These are phyloP conservation scores for Agrochola lota DNA, from an alignment of 2,888 invertebrate genomes.

Conservation along the genomic window DNA sequence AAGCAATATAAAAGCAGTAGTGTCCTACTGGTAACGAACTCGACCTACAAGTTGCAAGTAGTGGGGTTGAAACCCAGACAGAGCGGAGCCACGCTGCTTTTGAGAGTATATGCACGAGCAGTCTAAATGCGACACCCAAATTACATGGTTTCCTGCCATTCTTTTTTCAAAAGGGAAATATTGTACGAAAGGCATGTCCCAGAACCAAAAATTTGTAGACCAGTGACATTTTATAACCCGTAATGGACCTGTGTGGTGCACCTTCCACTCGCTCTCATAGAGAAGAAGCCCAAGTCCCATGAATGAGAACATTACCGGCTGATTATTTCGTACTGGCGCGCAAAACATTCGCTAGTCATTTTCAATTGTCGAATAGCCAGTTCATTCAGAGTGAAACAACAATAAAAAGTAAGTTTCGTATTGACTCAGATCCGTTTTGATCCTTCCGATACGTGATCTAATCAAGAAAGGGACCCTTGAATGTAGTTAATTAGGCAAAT, in stretches of 20 bases:
- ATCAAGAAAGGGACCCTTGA: slow-evolving; percentile 83
- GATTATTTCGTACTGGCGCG: neutral
- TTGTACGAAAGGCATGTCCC: too few relatives aligned
- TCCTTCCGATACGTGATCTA: slow-evolving; percentile 86
- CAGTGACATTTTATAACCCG: too few relatives aligned
- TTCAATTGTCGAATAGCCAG: slow-evolving; percentile 70
- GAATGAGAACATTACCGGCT: neutral
- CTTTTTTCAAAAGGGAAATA: too few relatives aligned
- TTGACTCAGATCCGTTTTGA: slow-evolving; percentile 82
- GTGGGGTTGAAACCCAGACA: too few relatives aligned
- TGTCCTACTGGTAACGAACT: neutral
- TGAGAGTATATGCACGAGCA: too few relatives aligned
- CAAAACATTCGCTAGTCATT: slow-evolving; percentile 38
- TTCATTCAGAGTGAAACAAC: slow-evolving; percentile 78
- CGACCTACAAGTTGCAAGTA: too few relatives aligned
- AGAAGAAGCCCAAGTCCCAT: neutral
- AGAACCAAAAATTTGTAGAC: too few relatives aligned
- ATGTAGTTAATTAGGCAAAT: slow-evolving; percentile 88
- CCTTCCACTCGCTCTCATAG: too few relatives aligned
- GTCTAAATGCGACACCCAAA: too few relatives aligned
- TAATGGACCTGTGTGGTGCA: too few relatives aligned
- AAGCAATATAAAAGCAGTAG: neutral
- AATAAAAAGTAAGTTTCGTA: slow-evolving; percentile 84
- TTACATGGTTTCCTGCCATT: too few relatives aligned
- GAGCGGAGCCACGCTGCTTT: too few relatives aligned